Evolutionary conservation across 2,113 vertebrate genomes (phyloP), one percentile per base, ranked within the genome.

Genomic region (Cromileptes altivelis): DNA sequence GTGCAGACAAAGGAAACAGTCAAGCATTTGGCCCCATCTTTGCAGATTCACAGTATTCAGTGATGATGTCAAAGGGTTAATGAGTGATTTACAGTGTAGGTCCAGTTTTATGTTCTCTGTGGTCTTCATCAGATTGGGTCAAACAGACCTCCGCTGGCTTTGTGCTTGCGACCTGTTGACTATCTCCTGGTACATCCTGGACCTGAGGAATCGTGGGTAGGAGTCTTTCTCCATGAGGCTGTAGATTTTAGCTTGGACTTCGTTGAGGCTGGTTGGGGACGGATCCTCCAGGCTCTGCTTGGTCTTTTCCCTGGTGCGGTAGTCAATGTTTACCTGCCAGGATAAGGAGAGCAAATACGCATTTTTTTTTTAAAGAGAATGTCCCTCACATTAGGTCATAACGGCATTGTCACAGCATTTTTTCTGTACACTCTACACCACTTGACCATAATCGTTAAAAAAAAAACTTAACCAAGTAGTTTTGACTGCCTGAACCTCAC

Each of bases 171-270:
- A 96, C 92, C 97, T 96, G 91, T 96, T 97, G 45, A 99, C 94
- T 63, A 99, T 95, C 83, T 98, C 97, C 95, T 97, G 96, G 95
- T 99, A 99, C 94, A 99, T 96, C 94, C 98, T 97, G 84, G 98
- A 99, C 90, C 97, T 96, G 93, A 99, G 95, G 94, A 99, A 99
- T 82, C 98, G 96, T 70, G 97, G 98, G 78, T 99, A 99, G 57
- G 98, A 99, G 96, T 99, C 98, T 89, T 98, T 99, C 94, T 99
- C 98, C 98, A 99, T 99, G 86, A 99, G 96, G 91, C 97, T 97
- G 96, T 97, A 96, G 75, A 99, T 95, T 94, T 97, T 97, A 52
- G 96, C 95, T 82, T 99, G 98, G 49, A 97, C 96, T 88, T 98
- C 97, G 58, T 97, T 97, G 85, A 99, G 97, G 92, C 97, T 97